Conservation (phyloP, 2,113 vertebrate species). For the Dromaius novaehollandiae region DNA sequence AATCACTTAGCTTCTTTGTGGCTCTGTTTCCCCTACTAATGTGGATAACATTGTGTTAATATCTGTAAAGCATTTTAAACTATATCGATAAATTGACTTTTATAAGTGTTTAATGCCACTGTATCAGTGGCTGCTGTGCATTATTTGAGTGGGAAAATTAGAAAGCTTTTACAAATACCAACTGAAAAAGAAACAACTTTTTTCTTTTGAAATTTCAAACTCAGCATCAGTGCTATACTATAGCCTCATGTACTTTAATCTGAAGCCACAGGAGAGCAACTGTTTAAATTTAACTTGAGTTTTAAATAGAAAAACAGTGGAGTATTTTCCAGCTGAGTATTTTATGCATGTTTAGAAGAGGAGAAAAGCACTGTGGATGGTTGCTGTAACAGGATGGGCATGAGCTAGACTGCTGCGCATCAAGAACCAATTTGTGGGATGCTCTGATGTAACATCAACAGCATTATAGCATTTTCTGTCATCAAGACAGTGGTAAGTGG, state of each 20-base stretch:
- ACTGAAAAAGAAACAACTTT: not conserved
- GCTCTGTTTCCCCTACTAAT: not conserved
- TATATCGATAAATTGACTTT: not conserved
- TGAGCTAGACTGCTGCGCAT: not conserved
- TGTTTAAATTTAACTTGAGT: conserved; percentile 24
- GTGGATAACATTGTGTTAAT: not conserved
- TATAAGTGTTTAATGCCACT: not conserved
- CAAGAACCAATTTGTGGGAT: not conserved
- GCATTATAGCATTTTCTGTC: not conserved
- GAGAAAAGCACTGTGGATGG: not conserved
- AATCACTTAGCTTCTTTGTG: not conserved
- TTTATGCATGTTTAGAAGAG: not conserved
- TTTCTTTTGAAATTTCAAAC: not conserved
- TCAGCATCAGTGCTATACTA: not conserved
- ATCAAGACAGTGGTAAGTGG: not conserved
- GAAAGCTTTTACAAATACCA: not conserved
- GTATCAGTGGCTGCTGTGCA: not conserved
- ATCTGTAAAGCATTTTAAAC: not conserved
- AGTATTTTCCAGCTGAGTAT: conserved; percentile 23
- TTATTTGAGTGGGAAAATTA: not conserved
- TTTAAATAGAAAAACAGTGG: not conserved
- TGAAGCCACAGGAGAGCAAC: not conserved
- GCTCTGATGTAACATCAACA: not conserved
- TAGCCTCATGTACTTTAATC: not conserved
- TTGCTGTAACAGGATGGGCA: not conserved